Evolutionary conservation across 2,888 invertebrate species (phyloP).

Genomic region (Lepidonotus clava): DNA sequence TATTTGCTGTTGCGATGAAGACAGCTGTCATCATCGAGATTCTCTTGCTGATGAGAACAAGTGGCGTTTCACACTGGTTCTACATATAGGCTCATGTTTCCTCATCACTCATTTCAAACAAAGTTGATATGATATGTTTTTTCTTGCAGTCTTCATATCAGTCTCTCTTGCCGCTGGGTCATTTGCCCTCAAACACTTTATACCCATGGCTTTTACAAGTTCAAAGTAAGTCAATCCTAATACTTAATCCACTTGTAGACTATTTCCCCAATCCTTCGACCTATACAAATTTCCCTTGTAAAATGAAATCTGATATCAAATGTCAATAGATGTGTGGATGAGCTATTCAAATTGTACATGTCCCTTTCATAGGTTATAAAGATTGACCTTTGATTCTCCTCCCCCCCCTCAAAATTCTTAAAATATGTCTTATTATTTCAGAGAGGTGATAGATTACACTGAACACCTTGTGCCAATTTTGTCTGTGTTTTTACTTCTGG

Average conservation of each 20-base stretch:
- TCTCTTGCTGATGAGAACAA: too few relatives aligned
- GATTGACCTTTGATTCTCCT: too few relatives aligned
- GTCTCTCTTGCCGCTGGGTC: conserved; percentile 57
- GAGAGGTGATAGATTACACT: conserved; percentile 65
- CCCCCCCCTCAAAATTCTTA: too few relatives aligned
- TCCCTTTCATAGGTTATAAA: too few relatives aligned
- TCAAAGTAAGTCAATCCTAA: conserved; percentile 56
- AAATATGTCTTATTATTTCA: conserved; percentile 38
- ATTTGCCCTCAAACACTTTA: conserved; percentile 61
- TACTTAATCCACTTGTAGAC: neutral
- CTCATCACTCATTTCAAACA: too few relatives aligned
- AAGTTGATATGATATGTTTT: neutral
- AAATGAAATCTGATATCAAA: neutral
- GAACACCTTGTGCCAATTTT: conserved; percentile 62
- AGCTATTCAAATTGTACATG: too few relatives aligned
- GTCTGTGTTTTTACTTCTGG: conserved; percentile 65
- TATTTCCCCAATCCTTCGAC: too few relatives aligned
- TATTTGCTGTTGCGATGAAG: too few relatives aligned
- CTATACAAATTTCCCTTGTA: too few relatives aligned
- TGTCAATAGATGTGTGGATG: neutral
- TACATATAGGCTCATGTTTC: too few relatives aligned
- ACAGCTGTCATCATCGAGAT: too few relatives aligned
- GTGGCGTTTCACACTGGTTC: too few relatives aligned
- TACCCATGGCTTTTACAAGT: conserved; percentile 64
- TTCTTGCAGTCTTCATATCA: conserved; percentile 62